Conservation (phyloP, 2,113 vertebrate genomes). For the Pelecanus crispus region DNA sequence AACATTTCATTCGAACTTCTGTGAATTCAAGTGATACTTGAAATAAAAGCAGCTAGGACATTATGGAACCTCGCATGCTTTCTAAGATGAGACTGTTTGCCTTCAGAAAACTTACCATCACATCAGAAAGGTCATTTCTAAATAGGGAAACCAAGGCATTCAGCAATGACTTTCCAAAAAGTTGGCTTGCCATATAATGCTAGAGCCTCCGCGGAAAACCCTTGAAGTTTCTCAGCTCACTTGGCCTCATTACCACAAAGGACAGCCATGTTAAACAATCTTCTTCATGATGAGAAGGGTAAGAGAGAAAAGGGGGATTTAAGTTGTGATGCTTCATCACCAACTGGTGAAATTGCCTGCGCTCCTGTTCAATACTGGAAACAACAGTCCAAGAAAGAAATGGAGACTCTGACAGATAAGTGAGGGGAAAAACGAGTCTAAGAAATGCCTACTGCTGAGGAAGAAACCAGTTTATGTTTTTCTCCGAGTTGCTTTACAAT, state of each 20-base stretch:
- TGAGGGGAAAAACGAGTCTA: not conserved
- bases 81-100: not conserved
- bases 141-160: not conserved
- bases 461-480: not conserved
- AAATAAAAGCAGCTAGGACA: not conserved
- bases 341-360: not conserved
- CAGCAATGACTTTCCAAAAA: not conserved
- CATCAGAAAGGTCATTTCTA: not conserved
- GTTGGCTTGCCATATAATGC: not conserved
- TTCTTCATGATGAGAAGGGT: not conserved
- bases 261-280: not conserved
- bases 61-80: fast-evolving
- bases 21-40: not conserved
- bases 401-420: not conserved
- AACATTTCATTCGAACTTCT: not conserved
- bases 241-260: not conserved
- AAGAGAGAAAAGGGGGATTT: not conserved
- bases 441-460: not conserved
- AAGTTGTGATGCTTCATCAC: not conserved
- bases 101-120: not conserved
- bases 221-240: not conserved
- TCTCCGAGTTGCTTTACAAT: not conserved
- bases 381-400: not conserved
- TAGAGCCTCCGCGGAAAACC: not conserved
- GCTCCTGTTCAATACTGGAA: not conserved